Conservation (phyloP, 2,113 vertebrate genomes). For the Engraulis encrasicolus region DNA sequence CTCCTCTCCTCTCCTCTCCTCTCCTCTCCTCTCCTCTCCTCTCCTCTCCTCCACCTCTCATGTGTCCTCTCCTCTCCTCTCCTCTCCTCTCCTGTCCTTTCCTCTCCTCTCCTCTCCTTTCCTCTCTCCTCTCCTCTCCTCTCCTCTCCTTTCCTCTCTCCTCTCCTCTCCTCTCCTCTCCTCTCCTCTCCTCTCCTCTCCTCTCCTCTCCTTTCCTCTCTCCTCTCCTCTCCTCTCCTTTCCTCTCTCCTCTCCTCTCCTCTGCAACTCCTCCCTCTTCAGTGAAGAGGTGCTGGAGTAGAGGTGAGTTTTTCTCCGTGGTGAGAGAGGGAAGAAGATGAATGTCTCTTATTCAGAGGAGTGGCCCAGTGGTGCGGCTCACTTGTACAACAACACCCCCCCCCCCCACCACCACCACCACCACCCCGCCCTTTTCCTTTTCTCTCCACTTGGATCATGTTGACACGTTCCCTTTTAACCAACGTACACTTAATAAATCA, state of each 20-base stretch:
- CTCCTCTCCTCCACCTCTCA: not conserved
- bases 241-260: not conserved
- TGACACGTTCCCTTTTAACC: not conserved
- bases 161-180: not conserved
- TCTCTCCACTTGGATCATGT: not conserved
- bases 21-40: not conserved
- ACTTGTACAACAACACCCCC: not conserved
- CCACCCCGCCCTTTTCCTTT: no score
- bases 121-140: not conserved
- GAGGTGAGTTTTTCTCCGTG: not conserved
- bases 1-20: not conserved
- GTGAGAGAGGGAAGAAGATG: not conserved
- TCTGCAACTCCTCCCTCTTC: no score
- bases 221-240: not conserved
- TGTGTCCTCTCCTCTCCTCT: no score
- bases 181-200: not conserved
- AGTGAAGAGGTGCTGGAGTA: not conserved
- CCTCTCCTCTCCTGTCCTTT: not conserved
- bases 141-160: no score
- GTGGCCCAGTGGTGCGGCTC: not conserved
- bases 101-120: no score
- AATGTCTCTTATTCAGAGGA: not conserved
- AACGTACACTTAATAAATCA: not conserved
- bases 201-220: not conserved
- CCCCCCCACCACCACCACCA: no score